A percentile compares a stretch with the other conserved stretches of the same genome.
phyloP scores from a whole-genome alignment of 1,140 invertebrate genomes.

The Zaprionus taronus region DNA sequence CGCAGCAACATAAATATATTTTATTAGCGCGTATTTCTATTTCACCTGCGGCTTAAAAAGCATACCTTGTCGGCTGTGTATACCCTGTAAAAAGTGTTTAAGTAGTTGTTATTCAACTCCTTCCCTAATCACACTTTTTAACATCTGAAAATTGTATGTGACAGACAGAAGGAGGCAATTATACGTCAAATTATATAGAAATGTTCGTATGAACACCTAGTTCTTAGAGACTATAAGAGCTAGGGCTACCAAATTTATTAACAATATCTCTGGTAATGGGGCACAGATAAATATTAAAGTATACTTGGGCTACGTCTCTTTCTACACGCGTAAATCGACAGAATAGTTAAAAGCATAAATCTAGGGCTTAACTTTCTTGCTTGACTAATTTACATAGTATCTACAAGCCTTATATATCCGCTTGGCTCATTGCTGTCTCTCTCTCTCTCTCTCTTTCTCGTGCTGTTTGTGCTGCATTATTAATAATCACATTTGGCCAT shows the following conservation, averaged over 20 bases:
- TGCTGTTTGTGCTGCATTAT: constrained; percentile 32
- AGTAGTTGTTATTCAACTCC: too few relatives aligned
- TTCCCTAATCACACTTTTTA: too few relatives aligned
- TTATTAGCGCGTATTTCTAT: constrained; percentile 56
- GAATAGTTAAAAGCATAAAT: too few relatives aligned
- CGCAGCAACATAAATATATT: constrained; percentile 16
- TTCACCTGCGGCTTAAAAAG: constrained; percentile 63
- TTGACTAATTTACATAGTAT: constrained; percentile 5
- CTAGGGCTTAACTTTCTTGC: too few relatives aligned
- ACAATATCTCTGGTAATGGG: neutral
- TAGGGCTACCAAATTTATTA: neutral
- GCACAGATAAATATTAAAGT: too few relatives aligned
- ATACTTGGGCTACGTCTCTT: too few relatives aligned
- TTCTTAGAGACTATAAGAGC: neutral
- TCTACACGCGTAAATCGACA: too few relatives aligned
- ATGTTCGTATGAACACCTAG: neutral
- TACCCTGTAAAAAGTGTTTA: constrained; percentile 8
- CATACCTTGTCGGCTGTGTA: constrained; percentile 8
- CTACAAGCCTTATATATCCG: neutral
- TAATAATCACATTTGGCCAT: constrained; percentile 52
- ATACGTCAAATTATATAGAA: too few relatives aligned
- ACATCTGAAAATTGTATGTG: too few relatives aligned
- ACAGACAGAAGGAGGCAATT: too few relatives aligned
- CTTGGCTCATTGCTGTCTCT: neutral
- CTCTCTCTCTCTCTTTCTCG: neutral